A percentile compares a stretch with the other conserved stretches of the same genome.
Evolutionary conservation across 2,113 vertebrate species (phyloP).

Genomic region (Hippocampus barbouri): DNA sequence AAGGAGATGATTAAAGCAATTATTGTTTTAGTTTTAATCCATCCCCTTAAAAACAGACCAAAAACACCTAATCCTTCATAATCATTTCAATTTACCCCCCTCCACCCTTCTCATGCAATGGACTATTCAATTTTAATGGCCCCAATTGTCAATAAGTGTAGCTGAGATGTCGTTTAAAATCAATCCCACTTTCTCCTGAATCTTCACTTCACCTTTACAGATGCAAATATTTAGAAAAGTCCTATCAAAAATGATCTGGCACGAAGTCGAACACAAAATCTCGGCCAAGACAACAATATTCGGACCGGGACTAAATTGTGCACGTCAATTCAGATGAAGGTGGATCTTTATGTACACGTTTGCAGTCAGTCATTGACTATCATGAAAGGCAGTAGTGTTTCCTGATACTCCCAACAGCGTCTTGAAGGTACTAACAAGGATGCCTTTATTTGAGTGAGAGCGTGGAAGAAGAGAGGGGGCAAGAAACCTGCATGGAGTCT

Average conservation of each 20-base stretch:
- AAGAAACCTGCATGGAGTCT: constrained; percentile 20
- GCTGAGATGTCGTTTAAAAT: too few relatives aligned
- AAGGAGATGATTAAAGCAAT: neutral
- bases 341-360: constrained; percentile 38
- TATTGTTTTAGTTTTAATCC: too few relatives aligned
- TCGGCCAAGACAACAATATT: neutral
- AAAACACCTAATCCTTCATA: too few relatives aligned
- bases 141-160: too few relatives aligned
- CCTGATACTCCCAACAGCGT: constrained; percentile 43
- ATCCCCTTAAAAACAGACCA: too few relatives aligned
- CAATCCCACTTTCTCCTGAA: too few relatives aligned
- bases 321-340: constrained; percentile 15
- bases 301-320: neutral
- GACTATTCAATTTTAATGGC: too few relatives aligned
- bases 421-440: constrained; percentile 65
- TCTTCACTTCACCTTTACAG: too few relatives aligned
- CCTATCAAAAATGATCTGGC: neutral
- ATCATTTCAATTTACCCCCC: too few relatives aligned
- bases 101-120: too few relatives aligned
- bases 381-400: constrained; percentile 70
- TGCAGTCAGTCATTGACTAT: constrained; percentile 29
- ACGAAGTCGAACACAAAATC: neutral
- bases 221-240: too few relatives aligned
- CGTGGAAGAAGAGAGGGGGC: constrained; percentile 28
- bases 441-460: constrained; percentile 63